Evolutionary conservation across 2,888 invertebrate species (phyloP).

Genomic region (Lamproptera curius): DNA sequence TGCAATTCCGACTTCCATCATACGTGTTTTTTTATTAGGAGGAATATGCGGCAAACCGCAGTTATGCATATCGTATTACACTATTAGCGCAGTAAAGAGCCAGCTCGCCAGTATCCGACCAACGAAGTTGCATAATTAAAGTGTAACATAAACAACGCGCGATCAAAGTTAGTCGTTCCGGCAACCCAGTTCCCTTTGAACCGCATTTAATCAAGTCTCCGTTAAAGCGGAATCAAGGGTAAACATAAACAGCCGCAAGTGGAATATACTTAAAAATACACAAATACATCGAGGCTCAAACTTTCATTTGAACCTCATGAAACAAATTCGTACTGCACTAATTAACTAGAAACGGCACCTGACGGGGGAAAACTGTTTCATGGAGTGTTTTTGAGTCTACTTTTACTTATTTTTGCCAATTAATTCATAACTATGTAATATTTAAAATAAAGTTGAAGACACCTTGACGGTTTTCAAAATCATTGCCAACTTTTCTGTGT

Average conservation of each 20-base stretch:
- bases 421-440: neutral
- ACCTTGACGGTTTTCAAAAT: neutral
- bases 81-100: neutral
- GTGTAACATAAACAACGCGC: conserved; percentile 8
- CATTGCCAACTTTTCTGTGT: conserved; percentile 19
- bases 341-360: conserved; percentile 55
- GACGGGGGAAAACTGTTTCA: conserved; percentile 31
- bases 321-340: conserved; percentile 37
- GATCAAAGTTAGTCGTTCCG: conserved; percentile 9
- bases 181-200: conserved; percentile 22
- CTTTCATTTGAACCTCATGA: conserved; percentile 20
- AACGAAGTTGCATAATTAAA: conserved; percentile 13
- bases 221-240: conserved; percentile 20
- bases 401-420: neutral
- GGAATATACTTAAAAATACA: conserved; percentile 22
- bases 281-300: conserved; percentile 16
- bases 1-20: too few species aligned
- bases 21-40: too few species aligned
- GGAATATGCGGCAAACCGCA: neutral
- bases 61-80: neutral
- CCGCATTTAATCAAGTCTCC: conserved; percentile 22
- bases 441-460: neutral
- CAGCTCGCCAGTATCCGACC: neutral
- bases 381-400: conserved; percentile 13
- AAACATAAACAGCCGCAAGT: conserved; percentile 13